Evolutionary conservation across 2,888 invertebrate genomes (phyloP).

Genomic region (Molanna angustata): DNA sequence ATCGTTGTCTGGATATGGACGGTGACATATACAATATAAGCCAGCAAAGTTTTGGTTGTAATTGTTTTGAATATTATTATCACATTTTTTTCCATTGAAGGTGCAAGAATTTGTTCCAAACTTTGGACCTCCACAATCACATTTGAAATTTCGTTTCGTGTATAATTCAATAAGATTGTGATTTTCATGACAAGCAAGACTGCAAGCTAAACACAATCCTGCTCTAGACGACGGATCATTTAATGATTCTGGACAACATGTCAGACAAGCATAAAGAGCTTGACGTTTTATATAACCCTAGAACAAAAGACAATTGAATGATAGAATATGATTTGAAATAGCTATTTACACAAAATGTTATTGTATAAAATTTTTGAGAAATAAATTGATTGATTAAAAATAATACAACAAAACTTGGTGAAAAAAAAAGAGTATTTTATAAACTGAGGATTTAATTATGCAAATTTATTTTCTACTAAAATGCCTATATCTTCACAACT

Average conservation of each 20-base stretch:
- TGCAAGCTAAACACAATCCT: conserved; percentile 93
- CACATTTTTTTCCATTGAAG: conserved; percentile 61
- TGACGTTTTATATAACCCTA: conserved; percentile 92
- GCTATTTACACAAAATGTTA: no score
- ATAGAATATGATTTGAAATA: no score
- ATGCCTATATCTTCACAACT: no score
- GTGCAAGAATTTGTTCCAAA: conserved; percentile 69
- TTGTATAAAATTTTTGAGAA: no score
- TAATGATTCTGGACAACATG: conserved; percentile 73
- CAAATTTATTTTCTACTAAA: no score
- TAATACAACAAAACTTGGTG: no score
- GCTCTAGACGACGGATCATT: conserved; percentile 61
- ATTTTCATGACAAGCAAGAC: conserved; percentile 90
- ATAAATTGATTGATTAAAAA: no score
- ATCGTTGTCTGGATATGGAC: conserved; percentile 93
- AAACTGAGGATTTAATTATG: no score
- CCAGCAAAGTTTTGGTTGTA: conserved; percentile 91
- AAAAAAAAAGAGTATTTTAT: no score
- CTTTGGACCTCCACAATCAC: conserved; percentile 89
- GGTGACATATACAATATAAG: conserved; percentile 84
- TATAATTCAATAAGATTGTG: conserved; percentile 95
- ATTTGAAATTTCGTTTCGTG: conserved; percentile 92
- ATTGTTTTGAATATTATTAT: conserved; percentile 66
- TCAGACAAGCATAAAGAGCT: conserved; percentile 91
- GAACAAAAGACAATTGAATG: no score